Conservation (phyloP, 1,140 invertebrate genomes). For the Andrena cerasifolii region DNA sequence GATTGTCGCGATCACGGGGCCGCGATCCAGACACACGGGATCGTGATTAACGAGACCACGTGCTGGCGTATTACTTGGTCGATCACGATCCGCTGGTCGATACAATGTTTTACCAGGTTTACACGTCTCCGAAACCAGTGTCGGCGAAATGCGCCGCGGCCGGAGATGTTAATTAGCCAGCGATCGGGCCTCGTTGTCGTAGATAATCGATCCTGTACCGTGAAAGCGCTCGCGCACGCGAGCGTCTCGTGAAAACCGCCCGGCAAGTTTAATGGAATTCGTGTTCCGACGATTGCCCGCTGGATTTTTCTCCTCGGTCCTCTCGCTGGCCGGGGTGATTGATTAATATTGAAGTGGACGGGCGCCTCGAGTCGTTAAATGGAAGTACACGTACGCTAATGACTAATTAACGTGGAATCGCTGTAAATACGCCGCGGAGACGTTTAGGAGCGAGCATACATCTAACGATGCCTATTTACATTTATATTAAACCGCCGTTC, state of each 20-base stretch:
- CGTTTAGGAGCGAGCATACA: neutral
- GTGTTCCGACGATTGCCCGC: neutral
- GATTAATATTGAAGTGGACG: neutral
- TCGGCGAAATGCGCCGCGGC: neutral
- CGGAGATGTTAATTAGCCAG: conserved; percentile 8
- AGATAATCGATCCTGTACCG: conserved; percentile 22
- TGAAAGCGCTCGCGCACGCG: neutral
- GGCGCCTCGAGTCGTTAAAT: neutral
- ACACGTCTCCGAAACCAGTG: conserved; percentile 3
- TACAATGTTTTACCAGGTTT: conserved; percentile 5
- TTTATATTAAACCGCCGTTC: conserved; percentile 16
- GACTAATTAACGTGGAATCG: conserved; percentile 22
- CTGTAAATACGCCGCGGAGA: neutral
- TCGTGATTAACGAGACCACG: conserved; percentile 36
- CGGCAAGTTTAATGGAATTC: neutral
- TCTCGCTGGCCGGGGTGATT: neutral
- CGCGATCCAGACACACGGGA: neutral
- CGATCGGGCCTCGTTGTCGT: neutral
- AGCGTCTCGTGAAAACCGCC: neutral
- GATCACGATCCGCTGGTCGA: neutral
- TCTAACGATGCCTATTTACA: conserved; percentile 18
- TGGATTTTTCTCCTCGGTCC: neutral
- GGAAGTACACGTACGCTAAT: neutral
- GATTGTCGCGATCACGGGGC: conserved; percentile 16
- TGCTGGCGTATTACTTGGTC: neutral